A percentile compares a stretch with the other conserved stretches of the same genome.
phyloP scores from a whole-genome alignment of 2,797 vertebrate genomes.

The Phoxinus dragarum region DNA sequence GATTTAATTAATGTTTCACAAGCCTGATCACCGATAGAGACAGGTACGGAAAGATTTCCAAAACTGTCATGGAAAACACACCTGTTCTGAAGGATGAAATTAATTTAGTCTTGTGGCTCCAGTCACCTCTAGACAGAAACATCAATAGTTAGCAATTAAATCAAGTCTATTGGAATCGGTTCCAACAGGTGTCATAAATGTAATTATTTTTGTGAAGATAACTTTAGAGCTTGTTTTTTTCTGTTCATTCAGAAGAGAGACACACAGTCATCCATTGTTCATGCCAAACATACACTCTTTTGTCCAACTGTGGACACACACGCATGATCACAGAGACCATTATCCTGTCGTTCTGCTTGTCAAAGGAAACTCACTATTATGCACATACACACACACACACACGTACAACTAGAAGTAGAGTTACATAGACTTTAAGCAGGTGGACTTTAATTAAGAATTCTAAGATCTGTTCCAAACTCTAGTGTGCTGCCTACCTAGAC shows the following conservation, averaged over 20 bases:
- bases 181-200: background rate
- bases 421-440: background rate
- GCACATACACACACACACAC: background rate
- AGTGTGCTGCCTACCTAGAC: background rate
- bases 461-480: background rate
- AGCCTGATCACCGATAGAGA: constrained; percentile 70
- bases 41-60: constrained; percentile 61
- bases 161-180: constrained; percentile 14
- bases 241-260: constrained; percentile 1
- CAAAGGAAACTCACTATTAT: constrained; percentile 1
- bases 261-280: constrained; percentile 14
- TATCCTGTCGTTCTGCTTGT: background rate
- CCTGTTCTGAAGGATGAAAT: constrained; percentile 37
- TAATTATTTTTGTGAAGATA: constrained; percentile 31
- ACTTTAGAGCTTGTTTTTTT: constrained; percentile 2
- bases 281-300: constrained; percentile 1
- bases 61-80: constrained; percentile 33
- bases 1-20: constrained; percentile 72
- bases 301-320: background rate
- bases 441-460: background rate
- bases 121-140: constrained; percentile 29
- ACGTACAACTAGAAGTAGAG: background rate
- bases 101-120: background rate
- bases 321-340: constrained; percentile 9
- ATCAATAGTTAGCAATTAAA: constrained; percentile 34